Conservation (phyloP, 2,797 vertebrate species). For the Choloepus didactylus region DNA sequence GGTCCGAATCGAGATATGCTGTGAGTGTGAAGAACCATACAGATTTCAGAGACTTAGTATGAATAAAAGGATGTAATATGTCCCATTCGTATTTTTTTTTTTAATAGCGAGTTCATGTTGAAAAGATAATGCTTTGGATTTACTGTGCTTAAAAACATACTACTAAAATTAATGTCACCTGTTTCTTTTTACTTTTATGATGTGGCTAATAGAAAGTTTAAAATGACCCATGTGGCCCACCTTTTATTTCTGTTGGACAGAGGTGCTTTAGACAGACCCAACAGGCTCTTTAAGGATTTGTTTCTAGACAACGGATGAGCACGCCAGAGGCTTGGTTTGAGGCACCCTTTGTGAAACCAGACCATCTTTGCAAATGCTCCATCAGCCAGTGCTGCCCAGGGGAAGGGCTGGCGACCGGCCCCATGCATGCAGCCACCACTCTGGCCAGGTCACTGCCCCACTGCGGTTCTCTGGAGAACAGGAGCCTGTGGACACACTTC, state of each 20-base stretch:
- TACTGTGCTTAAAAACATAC: background rate
- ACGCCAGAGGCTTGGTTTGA: background rate
- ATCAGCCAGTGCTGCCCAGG: fast-evolving
- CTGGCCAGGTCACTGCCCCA: too few relatives aligned
- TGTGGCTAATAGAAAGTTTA: background rate
- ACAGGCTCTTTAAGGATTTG: background rate
- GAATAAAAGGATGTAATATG: background rate
- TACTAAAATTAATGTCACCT: background rate
- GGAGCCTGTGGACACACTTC: background rate
- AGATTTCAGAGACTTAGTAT: background rate
- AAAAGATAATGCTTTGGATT: background rate
- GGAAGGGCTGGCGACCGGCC: background rate
- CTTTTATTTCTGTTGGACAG: background rate
- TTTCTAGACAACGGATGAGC: background rate
- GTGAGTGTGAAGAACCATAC: background rate
- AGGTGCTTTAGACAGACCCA: background rate
- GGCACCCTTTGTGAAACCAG: background rate
- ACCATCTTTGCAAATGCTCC: background rate
- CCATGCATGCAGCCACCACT: background rate
- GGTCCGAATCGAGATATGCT: background rate
- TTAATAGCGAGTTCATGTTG: background rate
- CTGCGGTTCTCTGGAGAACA: background rate
- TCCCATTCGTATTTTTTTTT: background rate
- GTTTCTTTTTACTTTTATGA: background rate
- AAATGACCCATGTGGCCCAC: background rate